Evolutionary conservation across 1,140 invertebrate genomes (phyloP), one percentile per base, ranked within the genome.

Genomic region (Bombus confusus): DNA sequence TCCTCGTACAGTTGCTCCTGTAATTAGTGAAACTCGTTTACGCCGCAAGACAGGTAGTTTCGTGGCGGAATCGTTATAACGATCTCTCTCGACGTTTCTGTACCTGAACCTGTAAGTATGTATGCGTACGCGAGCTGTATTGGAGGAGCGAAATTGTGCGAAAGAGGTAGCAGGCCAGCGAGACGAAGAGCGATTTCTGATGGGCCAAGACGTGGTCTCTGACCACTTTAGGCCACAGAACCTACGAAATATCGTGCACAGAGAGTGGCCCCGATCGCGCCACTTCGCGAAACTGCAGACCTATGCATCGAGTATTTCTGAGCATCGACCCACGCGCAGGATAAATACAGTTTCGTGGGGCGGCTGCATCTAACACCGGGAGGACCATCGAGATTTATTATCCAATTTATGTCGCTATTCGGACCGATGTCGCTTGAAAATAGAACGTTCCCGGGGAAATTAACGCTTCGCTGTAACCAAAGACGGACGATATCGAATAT

Each of bases 1-100:
- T 88, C 47, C 18, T 28, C 66, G 43, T 28, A 9, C 6, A 85
- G 87, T 87, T 91, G 47, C 69, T 57, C 28, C 37, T 59, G 84
- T 88, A 91, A 91, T 90, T 91, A 91, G 89, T 66, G 84, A 87
- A 91, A 91, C 84, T 88, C 89, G 90, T 91, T 91, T 91, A 82
- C 85, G 71, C 59, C 78, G 71, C 85, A 81, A 90, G 89, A 85
- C 87, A 91, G 90, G 85, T 85, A 91, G 89, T 90, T 91, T 82
- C 69, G 78, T 71, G 89, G 59, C 57, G 57, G 59, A 31, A 78
- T 84, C 71, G 90, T 88, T 91, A 87, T 88, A 90, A 91, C 87
- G 83, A 86, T 71, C 75, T 82, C 64, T 62, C 62, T 72, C 69
- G 43, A 59, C 59, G 39, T 69, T 18, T 5, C 31, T 15, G 5